phyloP scores from a whole-genome alignment of 2,888 invertebrate genomes.

The Cynaeus angustus region DNA sequence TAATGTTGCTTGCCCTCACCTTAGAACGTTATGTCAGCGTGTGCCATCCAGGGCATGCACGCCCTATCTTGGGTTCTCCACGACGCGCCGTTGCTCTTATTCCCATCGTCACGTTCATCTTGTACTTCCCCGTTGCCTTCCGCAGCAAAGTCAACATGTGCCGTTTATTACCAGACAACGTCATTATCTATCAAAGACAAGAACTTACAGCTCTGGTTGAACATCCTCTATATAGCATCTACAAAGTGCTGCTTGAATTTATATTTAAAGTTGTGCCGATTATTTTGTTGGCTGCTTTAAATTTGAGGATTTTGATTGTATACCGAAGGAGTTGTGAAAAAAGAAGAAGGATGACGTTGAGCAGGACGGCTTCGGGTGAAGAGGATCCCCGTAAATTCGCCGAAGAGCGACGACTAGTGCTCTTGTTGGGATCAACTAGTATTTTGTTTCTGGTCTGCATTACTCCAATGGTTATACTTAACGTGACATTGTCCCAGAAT shows the following conservation, averaged over 20 bases:
- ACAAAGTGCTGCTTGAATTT: slow-evolving; percentile 78
- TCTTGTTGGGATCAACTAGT: slow-evolving; percentile 80
- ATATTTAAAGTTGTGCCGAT: slow-evolving; percentile 82
- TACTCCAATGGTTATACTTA: slow-evolving; percentile 82
- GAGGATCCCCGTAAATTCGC: slow-evolving; percentile 80
- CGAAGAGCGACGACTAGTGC: slow-evolving; percentile 79
- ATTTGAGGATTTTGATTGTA: slow-evolving; percentile 79
- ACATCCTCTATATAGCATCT: slow-evolving; percentile 71
- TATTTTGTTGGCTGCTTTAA: slow-evolving; percentile 78
- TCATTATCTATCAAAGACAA: slow-evolving; percentile 74
- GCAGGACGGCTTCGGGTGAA: slow-evolving; percentile 75
- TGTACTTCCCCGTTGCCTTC: slow-evolving; percentile 82
- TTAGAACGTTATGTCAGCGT: slow-evolving; percentile 84
- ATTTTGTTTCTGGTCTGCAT: slow-evolving; percentile 81
- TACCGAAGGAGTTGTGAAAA: slow-evolving; percentile 80
- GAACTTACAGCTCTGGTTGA: slow-evolving; percentile 66
- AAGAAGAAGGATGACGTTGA: slow-evolving; percentile 79
- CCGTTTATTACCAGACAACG: slow-evolving; percentile 70
- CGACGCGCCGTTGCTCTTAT: slow-evolving; percentile 79
- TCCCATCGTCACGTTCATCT: slow-evolving; percentile 77
- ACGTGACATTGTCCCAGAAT: slow-evolving; percentile 79
- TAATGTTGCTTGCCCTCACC: slow-evolving; percentile 84
- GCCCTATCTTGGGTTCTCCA: slow-evolving; percentile 77
- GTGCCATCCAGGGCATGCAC: slow-evolving; percentile 81
- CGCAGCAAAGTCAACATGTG: slow-evolving; percentile 75